Evolutionary conservation across 2,888 invertebrate genomes (phyloP).

Genomic region (Nymphalis c-album): DNA sequence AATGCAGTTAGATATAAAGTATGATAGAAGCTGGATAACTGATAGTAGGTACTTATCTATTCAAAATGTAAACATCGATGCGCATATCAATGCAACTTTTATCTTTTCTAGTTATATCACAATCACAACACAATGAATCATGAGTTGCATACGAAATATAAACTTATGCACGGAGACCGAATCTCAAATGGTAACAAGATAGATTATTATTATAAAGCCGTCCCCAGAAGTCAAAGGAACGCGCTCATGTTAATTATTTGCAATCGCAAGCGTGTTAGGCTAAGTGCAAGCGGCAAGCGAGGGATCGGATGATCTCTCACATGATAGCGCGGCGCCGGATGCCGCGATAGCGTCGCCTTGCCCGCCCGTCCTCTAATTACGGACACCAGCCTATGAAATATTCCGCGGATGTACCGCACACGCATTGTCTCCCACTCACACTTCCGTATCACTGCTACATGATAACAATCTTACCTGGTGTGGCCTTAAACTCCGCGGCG

Average conservation of each 20-base stretch:
- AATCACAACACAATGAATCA: neutral
- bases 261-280: slow-evolving; percentile 39
- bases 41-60: slow-evolving; percentile 6
- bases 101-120: slow-evolving; percentile 1
- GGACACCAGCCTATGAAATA: slow-evolving; percentile 60
- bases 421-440: slow-evolving; percentile 63
- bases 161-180: slow-evolving; percentile 7
- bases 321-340: slow-evolving; percentile 68
- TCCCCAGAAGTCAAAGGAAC: slow-evolving; percentile 24
- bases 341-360: slow-evolving; percentile 62
- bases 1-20: slow-evolving; percentile 26
- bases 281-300: slow-evolving; percentile 38
- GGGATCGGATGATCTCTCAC: slow-evolving; percentile 65
- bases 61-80: slow-evolving; percentile 9
- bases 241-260: slow-evolving; percentile 40
- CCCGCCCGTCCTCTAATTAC: slow-evolving; percentile 69
- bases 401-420: slow-evolving; percentile 56
- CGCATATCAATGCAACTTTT: neutral
- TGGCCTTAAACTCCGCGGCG: slow-evolving; percentile 15
- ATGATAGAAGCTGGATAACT: slow-evolving; percentile 14
- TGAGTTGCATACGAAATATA: neutral
- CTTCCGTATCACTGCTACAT: slow-evolving; percentile 57
- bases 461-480: slow-evolving; percentile 23
- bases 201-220: slow-evolving; percentile 15
- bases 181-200: neutral